Evolutionary conservation across 2,113 vertebrate species (phyloP).

Genomic region (Mungos mungo): DNA sequence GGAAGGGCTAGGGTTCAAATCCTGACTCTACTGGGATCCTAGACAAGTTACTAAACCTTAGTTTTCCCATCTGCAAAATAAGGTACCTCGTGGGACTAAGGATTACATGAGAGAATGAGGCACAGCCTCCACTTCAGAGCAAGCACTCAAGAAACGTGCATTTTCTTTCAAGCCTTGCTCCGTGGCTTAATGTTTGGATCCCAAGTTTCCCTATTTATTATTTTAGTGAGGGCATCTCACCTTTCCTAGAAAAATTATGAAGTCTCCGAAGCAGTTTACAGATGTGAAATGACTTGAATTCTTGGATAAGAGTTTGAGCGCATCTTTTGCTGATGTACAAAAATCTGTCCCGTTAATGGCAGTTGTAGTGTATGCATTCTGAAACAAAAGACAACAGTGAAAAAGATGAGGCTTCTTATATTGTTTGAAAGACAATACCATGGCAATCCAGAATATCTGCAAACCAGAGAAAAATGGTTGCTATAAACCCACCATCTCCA

Average conservation of each 20-base stretch:
- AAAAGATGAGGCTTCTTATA: neutral
- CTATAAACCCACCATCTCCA: neutral
- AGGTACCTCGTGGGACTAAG: neutral
- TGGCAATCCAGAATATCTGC: neutral
- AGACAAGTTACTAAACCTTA: neutral
- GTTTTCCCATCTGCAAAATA: neutral
- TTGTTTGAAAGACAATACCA: neutral
- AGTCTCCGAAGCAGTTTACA: slow-evolving; percentile 83
- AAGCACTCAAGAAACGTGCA: neutral
- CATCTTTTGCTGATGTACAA: slow-evolving; percentile 85
- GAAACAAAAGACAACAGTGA: slow-evolving; percentile 68
- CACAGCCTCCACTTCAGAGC: neutral
- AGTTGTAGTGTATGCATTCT: slow-evolving; percentile 85
- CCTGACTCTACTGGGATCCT: neutral
- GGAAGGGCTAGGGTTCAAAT: neutral
- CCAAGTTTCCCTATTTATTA: neutral
- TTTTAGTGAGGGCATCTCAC: slow-evolving; percentile 73
- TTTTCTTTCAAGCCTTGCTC: neutral
- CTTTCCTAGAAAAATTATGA: slow-evolving; percentile 88
- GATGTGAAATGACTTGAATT: slow-evolving; percentile 78
- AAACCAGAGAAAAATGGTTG: neutral
- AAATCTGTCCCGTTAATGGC: slow-evolving; percentile 88
- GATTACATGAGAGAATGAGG: neutral
- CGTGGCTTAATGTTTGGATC: neutral
- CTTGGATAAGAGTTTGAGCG: slow-evolving; percentile 77